Conservation (phyloP, 2,797 vertebrate species). For the Alectoris magna region DNA sequence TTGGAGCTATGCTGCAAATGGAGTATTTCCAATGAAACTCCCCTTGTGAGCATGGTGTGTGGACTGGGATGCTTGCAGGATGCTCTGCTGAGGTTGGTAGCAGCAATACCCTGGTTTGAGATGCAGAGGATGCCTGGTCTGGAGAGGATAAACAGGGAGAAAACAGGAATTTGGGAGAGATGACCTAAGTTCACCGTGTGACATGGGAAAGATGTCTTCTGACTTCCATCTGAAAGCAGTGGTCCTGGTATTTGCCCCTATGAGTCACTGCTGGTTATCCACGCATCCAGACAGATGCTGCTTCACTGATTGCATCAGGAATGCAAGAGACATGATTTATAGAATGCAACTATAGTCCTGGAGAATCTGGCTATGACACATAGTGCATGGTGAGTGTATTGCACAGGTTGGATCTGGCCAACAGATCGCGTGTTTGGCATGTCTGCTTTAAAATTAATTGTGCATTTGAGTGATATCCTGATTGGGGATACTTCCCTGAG, state of each 20-base stretch:
- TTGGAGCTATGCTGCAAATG: neutral
- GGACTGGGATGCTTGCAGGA: neutral
- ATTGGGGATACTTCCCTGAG: neutral
- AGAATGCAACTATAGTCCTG: neutral
- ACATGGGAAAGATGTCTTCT: neutral
- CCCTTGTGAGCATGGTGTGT: neutral
- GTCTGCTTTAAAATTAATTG: slow-evolving; percentile 8
- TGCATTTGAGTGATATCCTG: neutral
- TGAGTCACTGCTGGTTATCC: neutral
- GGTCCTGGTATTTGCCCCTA: neutral
- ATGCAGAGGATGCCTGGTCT: neutral
- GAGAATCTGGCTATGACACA: neutral
- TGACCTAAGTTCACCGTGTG: neutral
- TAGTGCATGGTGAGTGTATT: neutral
- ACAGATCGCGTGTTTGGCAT: neutral
- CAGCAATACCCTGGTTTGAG: neutral
- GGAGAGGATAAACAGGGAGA: neutral
- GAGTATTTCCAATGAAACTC: slow-evolving; percentile 1
- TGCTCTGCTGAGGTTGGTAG: neutral
- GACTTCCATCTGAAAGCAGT: neutral
- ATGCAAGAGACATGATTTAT: neutral
- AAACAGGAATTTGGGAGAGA: neutral
- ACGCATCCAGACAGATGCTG: neutral
- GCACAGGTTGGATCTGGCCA: neutral
- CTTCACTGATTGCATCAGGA: neutral